Evolutionary conservation across 2,113 vertebrate genomes (phyloP), one percentile per base, ranked within the genome.

Genomic region (Scatophagus argus): DNA sequence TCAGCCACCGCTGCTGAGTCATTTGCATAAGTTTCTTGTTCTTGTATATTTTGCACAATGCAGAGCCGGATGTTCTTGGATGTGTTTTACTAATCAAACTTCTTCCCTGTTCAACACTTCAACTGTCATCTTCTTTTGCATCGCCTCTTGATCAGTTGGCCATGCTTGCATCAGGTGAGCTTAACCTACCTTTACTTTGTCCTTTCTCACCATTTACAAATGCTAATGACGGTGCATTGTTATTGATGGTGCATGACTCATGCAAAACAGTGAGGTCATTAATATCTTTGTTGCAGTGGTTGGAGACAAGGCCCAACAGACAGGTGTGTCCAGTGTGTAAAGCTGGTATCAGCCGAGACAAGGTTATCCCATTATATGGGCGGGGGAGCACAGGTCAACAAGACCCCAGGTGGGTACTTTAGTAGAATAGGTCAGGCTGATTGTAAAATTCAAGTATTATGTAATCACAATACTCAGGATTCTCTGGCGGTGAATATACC

Each of bases 251-350:
- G n/a, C 43, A 5, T n/a, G 8, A 27, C n/a, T 21, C 1, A 46
- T 56, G 12, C 8, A 1, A n/a, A 19, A 36, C 23, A 23, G 34
- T 36, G 9, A 8, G 12, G 8, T 59, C 13, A 10, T 62, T 25
- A 70, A 31, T 14, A 3, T 51, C 8, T 25, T 2, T 75, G 63
- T 77, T 49, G 9, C 84, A 99, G 98, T 99, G 98, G 98, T 86
- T 99, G 88, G 98, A 99, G 89, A 99, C 98, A 9, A 94, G 97
- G 90, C 98, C 98, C 32, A 99, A 97, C 92, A 95, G 98, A 88
- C 98, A 99, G 86, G 98, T 99, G 82, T 99, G 98, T 93, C 98
- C 98, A 8, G 98, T 99, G 0, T 99, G 98, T 88, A 99, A 99
- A 95, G 98, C 98, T 1, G 98, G 98, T 60, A 99, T 99, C 93